These are phyloP conservation scores for Nebria salina DNA, from an alignment of 2,888 invertebrate species.

Conservation along the genomic window DNA sequence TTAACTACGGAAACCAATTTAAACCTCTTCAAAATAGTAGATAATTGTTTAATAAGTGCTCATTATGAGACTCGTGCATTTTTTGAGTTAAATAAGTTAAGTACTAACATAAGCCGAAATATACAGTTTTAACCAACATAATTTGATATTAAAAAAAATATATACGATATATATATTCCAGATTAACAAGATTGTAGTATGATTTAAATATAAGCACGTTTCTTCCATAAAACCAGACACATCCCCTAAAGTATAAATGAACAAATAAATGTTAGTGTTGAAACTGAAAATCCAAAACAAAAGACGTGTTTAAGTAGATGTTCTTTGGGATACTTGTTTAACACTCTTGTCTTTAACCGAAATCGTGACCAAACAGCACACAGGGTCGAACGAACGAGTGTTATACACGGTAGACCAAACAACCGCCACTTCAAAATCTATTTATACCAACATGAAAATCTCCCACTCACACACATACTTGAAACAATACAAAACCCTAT, in stretches of 20 bases:
- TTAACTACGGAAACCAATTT: neutral
- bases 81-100: neutral
- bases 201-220: too few relatives aligned
- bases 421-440: conserved; percentile 28
- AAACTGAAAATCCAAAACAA: neutral
- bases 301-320: neutral
- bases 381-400: neutral
- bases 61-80: neutral
- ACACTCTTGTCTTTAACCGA: conserved; percentile 16
- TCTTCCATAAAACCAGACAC: too few relatives aligned
- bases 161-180: too few relatives aligned
- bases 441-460: conserved; percentile 32
- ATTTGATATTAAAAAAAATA: too few relatives aligned
- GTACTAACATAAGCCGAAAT: too few relatives aligned
- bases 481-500: conserved; percentile 18
- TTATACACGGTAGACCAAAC: conserved; percentile 24
- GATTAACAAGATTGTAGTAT: too few relatives aligned
- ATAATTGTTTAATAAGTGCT: neutral
- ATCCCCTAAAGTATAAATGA: neutral
- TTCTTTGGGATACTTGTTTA: conserved; percentile 9
- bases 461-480: conserved; percentile 14
- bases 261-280: neutral
- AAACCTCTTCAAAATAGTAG: neutral
- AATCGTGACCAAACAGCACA: conserved; percentile 14
- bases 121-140: too few relatives aligned